Base-by-base conservation (phyloP, 2,113 vertebrate genomes). In the Panurus biarmicus region DNA sequence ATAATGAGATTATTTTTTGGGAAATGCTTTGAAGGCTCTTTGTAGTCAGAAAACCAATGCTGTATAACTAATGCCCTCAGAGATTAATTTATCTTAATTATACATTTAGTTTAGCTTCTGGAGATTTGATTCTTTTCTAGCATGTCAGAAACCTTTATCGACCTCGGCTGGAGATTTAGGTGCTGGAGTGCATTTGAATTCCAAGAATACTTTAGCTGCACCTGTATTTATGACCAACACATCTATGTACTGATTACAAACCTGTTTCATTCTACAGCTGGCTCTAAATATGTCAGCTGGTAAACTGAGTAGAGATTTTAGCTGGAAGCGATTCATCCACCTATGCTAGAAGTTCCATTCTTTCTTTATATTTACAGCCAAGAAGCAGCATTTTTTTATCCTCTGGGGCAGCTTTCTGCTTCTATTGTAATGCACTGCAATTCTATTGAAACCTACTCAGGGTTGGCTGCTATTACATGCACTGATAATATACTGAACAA, bases 391-490 rank as follows among this genome's bases (percentile, higher is more conserved):
- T 0, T 83, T 54, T 54, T 73, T 88, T 78, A 53, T 4, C 21
- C 21, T 62, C 56, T 36, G 35, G 85, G 62, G 22, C 5, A 38
- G 10, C 13, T 86, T 92, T 73, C 33, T 66, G 11, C 69, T 84
- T 7, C 23, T 58, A 12, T 35, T 45, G 6, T 18, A 62, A 84
- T 20, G 11, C 25, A 21, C 5, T 50, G 21, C 14, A 76, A n/a
- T 57, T 73, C 22, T 54, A 3, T 15, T 51, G n/a, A 85, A 79
- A 76, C 15, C 10, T 17, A 3, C 19, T 74, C 28, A 9, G 12
- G 7, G 9, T 0, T 76, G 36, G 15, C 42, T 70, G 29, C 25
- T 51, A 21, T 10, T 58, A 2, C 8, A 42, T 0, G 0, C 64
- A 20, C 20, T 60, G 42, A 35, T 50, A 80, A 44, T 8, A 53